Base-by-base conservation (phyloP, 2,888 invertebrate species). In the Tridacna crocea region DNA sequence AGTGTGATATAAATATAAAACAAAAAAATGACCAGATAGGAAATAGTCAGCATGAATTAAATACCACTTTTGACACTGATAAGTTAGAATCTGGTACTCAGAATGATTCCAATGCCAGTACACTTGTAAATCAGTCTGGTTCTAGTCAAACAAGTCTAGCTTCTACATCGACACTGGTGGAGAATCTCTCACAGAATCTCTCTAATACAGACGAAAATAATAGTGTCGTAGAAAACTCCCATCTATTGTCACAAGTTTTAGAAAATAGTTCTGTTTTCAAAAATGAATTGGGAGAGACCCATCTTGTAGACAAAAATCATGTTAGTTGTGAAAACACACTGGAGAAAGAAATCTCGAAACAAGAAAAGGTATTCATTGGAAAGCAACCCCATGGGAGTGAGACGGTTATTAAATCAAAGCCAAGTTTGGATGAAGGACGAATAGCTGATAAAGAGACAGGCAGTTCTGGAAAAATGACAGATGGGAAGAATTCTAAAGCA, bases 41-140 rank as follows among this genome's bases (percentile, higher is more conserved):
- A 17, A 19, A 70, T 47, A 47, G 19, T 55, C 17, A 55, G 11
- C 15, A 55, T 55, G 55, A 6, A 11, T 55, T 66, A 46, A 66
- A 66, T 46, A 27, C 12, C 19, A 66, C 66, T 19, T 47, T 4
- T 66, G 66, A 66, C 47, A 17, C 36, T n/a, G 66, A 66, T 11
- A 66, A 46, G 36, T 19, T 17, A 36, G 66, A 66, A 36, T 46
- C 46, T 19, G 12, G 19, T 17, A 61, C 4, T 4, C 17, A 13
- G 15, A 51, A 86, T 80, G 86, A 86, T 70, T 86, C 86, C 13
- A 76, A 82, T 13, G 60, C 86, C 47, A 86, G 86, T 61, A 86
- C 86, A 26, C 76, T 86, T 36, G 80, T 86, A 24, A 75, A 86
- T 82, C 84, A 81, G 77, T 84, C 84, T 55, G 65, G 74, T 17